These are phyloP conservation scores for Norana najaformis DNA, from an alignment of 2,888 invertebrate genomes.

Conservation along the genomic window DNA sequence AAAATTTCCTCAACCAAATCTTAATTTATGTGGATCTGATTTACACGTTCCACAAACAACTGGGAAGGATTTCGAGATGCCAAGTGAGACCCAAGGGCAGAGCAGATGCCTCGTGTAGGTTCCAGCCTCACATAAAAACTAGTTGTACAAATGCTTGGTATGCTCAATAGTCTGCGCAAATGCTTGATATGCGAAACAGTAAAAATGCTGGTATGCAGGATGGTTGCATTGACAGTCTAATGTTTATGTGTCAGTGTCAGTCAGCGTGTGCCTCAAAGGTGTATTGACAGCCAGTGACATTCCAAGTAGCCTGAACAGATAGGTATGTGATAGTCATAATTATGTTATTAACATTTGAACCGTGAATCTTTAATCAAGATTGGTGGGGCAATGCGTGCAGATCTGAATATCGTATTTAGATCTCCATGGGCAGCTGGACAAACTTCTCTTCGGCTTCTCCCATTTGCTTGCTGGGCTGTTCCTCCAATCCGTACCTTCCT, in stretches of 20 bases:
- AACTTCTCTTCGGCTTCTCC: background rate
- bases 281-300: background rate
- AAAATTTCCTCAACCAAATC: slow-evolving; percentile 5
- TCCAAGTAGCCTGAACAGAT: background rate
- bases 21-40: background rate
- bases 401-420: too few relatives aligned
- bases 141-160: too few relatives aligned
- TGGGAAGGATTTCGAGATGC: background rate
- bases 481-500: background rate
- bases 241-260: background rate
- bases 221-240: background rate
- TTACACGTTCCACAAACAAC: slow-evolving; percentile 1
- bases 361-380: background rate
- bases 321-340: too few relatives aligned
- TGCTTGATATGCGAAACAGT: slow-evolving; percentile 1
- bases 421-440: too few relatives aligned
- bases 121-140: background rate
- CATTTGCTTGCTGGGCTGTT: background rate
- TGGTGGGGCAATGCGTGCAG: too few relatives aligned
- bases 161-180: background rate
- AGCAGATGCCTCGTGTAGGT: background rate
- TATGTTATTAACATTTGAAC: too few relatives aligned
- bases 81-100: background rate
- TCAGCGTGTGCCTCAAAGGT: background rate
- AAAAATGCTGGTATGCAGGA: too few relatives aligned